Conservation (phyloP, 1,140 invertebrate genomes). For the Drosophila sucinea region DNA sequence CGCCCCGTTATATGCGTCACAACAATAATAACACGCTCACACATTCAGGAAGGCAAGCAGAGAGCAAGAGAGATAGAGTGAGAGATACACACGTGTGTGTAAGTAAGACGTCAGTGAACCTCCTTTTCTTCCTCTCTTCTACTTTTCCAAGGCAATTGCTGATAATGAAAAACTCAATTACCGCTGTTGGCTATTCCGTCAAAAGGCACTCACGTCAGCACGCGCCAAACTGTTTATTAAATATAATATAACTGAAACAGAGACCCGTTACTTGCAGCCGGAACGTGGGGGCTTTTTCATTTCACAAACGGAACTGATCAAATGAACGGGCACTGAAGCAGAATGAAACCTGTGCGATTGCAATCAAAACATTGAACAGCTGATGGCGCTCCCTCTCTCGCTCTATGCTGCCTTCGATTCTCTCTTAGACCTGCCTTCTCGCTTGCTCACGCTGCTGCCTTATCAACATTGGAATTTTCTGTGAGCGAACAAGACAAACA, state of each 20-base stretch:
- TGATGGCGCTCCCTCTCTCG: constrained; percentile 42
- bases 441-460: constrained; percentile 28
- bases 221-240: constrained; percentile 30
- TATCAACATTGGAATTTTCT: constrained; percentile 69
- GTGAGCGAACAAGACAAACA: constrained; percentile 42
- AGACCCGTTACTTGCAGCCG: not conserved
- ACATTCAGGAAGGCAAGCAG: not conserved
- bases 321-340: constrained; percentile 46
- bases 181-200: constrained; percentile 19
- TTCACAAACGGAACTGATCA: constrained; percentile 73
- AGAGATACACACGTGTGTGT: constrained; percentile 26
- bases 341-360: constrained; percentile 60
- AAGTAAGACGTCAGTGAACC: constrained; percentile 38
- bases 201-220: constrained; percentile 30
- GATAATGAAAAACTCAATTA: constrained; percentile 46
- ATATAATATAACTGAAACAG: constrained; percentile 17
- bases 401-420: constrained; percentile 34
- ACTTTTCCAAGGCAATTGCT: constrained; percentile 24
- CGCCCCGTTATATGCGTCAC: constrained; percentile 66
- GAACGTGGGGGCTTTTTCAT: constrained; percentile 60
- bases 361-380: constrained; percentile 77
- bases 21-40: constrained; percentile 50
- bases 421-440: constrained; percentile 16
- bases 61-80: not conserved
- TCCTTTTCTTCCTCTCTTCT: not conserved